These are phyloP conservation scores for Helogale parvula DNA, from an alignment of 2,113 vertebrate species.

Conservation along the genomic window DNA sequence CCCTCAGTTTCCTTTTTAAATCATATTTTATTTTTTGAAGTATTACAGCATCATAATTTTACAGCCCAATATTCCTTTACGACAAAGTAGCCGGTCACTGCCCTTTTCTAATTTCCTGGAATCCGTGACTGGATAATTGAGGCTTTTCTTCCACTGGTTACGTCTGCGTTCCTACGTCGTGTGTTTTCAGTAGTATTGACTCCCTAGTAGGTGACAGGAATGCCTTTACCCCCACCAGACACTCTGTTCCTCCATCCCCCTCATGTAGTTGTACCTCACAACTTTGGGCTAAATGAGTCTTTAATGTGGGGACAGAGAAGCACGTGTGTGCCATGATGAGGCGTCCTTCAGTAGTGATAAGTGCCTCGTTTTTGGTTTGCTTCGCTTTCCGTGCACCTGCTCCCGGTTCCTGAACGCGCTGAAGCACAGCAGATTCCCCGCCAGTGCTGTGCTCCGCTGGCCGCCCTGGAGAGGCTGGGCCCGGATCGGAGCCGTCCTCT, in stretches of 20 bases:
- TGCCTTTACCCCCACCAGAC: not conserved
- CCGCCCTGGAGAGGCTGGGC: not conserved
- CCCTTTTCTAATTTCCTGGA: not conserved
- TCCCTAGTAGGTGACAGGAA: not conserved
- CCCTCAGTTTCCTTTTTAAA: not conserved
- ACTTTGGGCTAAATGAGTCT: not conserved
- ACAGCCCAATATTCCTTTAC: not conserved
- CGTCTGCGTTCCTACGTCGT: not conserved
- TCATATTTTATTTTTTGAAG: not conserved
- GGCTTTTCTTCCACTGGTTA: not conserved
- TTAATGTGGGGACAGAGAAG: not conserved
- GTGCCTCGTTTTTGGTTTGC: not conserved
- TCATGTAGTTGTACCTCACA: not conserved
- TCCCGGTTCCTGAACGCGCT: not conserved
- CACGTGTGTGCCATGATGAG: not conserved
- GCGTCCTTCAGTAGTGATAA: not conserved
- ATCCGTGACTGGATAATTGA: not conserved
- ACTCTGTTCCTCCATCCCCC: not conserved
- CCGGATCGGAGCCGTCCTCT: not conserved
- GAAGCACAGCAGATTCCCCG: no score
- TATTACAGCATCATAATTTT: not conserved
- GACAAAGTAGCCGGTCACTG: not conserved
- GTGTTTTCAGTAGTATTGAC: not conserved
- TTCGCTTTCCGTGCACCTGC: not conserved
- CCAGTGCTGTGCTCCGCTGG: not conserved